Percentiles rank a stretch among this genome's conserved stretches.
phyloP scores from a whole-genome alignment of 2,113 vertebrate genomes.

The Colius striatus region DNA sequence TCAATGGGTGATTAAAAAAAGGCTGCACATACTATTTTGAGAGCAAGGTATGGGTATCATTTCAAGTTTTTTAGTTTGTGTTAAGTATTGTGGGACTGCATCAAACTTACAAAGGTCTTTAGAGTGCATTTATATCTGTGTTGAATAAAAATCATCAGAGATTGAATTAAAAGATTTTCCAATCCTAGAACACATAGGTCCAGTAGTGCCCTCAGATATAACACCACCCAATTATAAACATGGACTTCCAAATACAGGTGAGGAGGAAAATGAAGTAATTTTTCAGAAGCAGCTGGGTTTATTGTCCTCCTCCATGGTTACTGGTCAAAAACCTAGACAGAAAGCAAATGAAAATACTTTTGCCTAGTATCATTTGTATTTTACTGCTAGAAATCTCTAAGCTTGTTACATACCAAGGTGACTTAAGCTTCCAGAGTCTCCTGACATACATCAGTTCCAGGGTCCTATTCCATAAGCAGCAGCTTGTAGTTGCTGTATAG shows the following conservation, averaged over 20 bases:
- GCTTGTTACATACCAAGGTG: neutral
- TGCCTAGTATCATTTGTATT: neutral
- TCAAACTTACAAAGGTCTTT: neutral
- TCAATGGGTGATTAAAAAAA: neutral
- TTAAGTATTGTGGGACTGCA: neutral
- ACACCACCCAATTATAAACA: neutral
- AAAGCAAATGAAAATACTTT: neutral
- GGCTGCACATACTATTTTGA: neutral
- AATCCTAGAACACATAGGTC: neutral
- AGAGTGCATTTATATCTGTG: neutral
- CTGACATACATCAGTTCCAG: neutral
- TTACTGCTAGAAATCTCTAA: slow-evolving; percentile 3
- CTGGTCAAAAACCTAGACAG: neutral
- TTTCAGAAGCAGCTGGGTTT: neutral
- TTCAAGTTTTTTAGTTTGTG: neutral
- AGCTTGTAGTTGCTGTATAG: neutral
- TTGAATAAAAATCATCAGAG: neutral
- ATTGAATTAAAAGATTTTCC: neutral
- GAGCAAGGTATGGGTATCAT: neutral
- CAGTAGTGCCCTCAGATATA: neutral
- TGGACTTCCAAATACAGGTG: neutral
- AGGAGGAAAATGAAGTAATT: neutral
- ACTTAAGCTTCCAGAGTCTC: neutral
- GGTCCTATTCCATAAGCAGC: neutral
- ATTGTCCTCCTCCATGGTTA: neutral